A percentile compares a stretch with the other conserved stretches of the same genome.
phyloP scores from a whole-genome alignment of 2,888 invertebrate genomes.

The Pachycephus smyrnensis region DNA sequence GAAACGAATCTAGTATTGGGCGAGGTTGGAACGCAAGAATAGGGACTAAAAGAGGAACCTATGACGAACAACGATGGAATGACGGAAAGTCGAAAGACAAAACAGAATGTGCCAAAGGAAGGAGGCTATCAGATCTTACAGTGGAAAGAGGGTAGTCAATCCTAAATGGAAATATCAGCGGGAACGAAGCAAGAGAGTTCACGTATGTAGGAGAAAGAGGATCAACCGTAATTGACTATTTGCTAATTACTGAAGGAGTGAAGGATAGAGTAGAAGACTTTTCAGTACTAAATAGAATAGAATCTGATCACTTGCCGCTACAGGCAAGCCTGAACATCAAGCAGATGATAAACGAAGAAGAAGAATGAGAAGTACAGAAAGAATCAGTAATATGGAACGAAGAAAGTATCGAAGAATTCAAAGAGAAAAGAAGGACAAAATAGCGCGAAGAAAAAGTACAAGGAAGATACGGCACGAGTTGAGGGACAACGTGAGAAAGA shows the following conservation, averaged over 20 bases:
- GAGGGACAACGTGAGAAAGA: not conserved
- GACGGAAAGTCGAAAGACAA: conserved; percentile 10
- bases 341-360: not conserved
- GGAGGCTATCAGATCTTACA: not conserved
- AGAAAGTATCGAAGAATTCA: not conserved
- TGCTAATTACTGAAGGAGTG: not conserved
- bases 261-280: not conserved
- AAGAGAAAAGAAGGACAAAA: not conserved
- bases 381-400: not conserved
- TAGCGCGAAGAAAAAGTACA: not conserved
- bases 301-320: not conserved
- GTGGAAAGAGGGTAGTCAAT: conserved; percentile 5
- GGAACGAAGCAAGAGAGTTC: conserved; percentile 14
- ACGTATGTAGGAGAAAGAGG: not conserved
- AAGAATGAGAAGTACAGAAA: not conserved
- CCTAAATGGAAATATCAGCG: conserved; percentile 8
- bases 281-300: not conserved
- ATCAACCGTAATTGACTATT: not conserved
- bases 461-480: not conserved
- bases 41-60: not conserved
- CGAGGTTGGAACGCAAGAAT: not conserved
- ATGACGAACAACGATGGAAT: not conserved
- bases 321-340: not conserved
- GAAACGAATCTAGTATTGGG: too few relatives aligned
- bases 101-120: not conserved